phyloP scores from a whole-genome alignment of 2,888 invertebrate genomes.

The Clitarchus hookeri region DNA sequence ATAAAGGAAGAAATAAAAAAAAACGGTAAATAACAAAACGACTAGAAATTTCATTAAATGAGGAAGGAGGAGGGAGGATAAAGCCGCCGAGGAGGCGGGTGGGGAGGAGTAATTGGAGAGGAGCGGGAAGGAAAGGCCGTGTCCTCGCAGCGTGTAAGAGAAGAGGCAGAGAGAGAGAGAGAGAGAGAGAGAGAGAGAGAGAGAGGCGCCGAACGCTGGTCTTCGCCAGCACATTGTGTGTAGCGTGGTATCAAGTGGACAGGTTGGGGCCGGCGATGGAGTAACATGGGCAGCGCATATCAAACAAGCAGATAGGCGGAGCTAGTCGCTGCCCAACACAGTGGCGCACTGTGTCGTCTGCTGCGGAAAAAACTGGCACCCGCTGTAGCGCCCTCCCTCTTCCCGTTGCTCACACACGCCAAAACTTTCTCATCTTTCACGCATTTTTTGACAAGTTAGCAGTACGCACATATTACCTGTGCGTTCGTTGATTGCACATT shows the following conservation, averaged over 20 bases:
- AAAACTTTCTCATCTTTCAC: no score
- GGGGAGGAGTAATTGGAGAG: neutral
- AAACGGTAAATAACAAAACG: neutral
- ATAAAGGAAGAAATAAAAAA: neutral
- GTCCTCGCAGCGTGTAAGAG: no score
- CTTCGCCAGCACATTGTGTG: neutral
- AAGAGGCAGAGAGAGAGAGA: neutral
- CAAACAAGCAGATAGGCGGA: neutral
- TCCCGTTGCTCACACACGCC: no score
- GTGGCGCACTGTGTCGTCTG: neutral
- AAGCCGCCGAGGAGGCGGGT: neutral
- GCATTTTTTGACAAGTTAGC: no score
- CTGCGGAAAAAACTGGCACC: neutral
- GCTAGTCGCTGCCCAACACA: neutral
- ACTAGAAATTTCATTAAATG: neutral
- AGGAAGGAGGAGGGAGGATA: neutral
- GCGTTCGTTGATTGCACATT: no score
- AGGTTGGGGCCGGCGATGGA: neutral
- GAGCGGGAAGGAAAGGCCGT: neutral
- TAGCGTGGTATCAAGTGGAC: neutral
- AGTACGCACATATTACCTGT: no score
- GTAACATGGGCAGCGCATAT: constrained; percentile 14
- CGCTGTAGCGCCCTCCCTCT: neutral
- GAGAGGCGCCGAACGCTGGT: neutral
- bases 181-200: neutral